Conservation (phyloP, 2,888 invertebrate species). For the Drosophila lutescens region DNA sequence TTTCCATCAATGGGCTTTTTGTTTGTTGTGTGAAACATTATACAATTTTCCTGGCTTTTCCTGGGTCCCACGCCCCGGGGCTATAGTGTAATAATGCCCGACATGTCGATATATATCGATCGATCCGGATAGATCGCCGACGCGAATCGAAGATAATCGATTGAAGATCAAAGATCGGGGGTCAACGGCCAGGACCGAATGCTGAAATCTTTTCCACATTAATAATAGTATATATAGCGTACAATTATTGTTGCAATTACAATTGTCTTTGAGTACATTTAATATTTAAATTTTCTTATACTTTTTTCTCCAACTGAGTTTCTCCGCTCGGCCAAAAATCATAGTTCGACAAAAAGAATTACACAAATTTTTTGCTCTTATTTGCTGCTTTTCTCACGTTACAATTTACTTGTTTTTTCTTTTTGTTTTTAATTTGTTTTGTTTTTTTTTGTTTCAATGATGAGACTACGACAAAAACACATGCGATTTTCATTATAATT, state of each 20-base stretch:
- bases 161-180: constrained; percentile 6
- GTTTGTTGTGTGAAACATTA: constrained; percentile 77
- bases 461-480: constrained; percentile 81
- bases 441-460: constrained; percentile 56
- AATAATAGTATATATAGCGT: constrained; percentile 82
- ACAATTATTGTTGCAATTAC: constrained; percentile 84
- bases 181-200: constrained; percentile 28
- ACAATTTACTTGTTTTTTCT: constrained; percentile 22
- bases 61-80: constrained; percentile 8
- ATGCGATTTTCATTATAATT: constrained; percentile 68
- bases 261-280: constrained; percentile 84
- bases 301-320: constrained; percentile 54
- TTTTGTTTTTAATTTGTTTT: constrained; percentile 38
- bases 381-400: constrained; percentile 39
- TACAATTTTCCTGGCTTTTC: constrained; percentile 59
- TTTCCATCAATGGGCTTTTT: constrained; percentile 23
- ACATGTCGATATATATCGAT: constrained; percentile 4
- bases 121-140: constrained; percentile 11
- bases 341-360: constrained; percentile 76
- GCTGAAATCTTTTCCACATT: constrained; percentile 55
- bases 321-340: constrained; percentile 56
- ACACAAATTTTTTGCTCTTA: constrained; percentile 54
- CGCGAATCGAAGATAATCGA: constrained; percentile 9
- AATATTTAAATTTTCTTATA: constrained; percentile 73
- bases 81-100: constrained; percentile 15